These are phyloP conservation scores for Volucella inflata DNA, from an alignment of 2,888 invertebrate genomes.

Conservation along the genomic window DNA sequence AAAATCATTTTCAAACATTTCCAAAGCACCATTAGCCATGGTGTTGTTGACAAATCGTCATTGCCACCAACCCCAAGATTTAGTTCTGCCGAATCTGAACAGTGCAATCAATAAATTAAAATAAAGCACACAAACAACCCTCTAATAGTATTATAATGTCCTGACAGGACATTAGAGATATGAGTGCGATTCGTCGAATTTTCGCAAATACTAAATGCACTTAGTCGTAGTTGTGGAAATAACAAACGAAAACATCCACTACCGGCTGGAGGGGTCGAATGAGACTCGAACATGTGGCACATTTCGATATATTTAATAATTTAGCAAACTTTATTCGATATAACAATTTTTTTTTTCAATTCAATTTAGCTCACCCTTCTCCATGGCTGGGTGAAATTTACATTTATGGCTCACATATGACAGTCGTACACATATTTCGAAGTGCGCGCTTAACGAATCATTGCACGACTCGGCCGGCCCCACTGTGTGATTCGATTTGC, in stretches of 20 bases:
- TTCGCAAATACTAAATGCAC: constrained; percentile 52
- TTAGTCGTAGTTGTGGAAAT: constrained; percentile 18
- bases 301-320: constrained; percentile 74
- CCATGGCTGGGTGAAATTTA: constrained; percentile 49
- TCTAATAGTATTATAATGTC: constrained; percentile 72
- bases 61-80: constrained; percentile 34
- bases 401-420: constrained; percentile 74
- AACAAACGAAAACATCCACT: constrained; percentile 30
- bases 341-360: constrained; percentile 46
- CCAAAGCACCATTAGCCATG: constrained; percentile 40
- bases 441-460: constrained; percentile 71
- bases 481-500: constrained; percentile 71
- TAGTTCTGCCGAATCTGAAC: constrained; percentile 15
- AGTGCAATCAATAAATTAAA: constrained; percentile 65
- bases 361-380: constrained; percentile 56
- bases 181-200: not conserved
- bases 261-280: not conserved
- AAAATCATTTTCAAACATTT: constrained; percentile 47
- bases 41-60: constrained; percentile 57
- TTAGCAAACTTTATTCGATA: constrained; percentile 51
- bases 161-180: constrained; percentile 18
- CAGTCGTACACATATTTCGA: constrained; percentile 59
- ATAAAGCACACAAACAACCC: constrained; percentile 59
- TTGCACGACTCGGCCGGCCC: constrained; percentile 50
- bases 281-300: constrained; percentile 67